phyloP scores from a whole-genome alignment of 2,113 vertebrate species.

The Tenrec ecaudatus region DNA sequence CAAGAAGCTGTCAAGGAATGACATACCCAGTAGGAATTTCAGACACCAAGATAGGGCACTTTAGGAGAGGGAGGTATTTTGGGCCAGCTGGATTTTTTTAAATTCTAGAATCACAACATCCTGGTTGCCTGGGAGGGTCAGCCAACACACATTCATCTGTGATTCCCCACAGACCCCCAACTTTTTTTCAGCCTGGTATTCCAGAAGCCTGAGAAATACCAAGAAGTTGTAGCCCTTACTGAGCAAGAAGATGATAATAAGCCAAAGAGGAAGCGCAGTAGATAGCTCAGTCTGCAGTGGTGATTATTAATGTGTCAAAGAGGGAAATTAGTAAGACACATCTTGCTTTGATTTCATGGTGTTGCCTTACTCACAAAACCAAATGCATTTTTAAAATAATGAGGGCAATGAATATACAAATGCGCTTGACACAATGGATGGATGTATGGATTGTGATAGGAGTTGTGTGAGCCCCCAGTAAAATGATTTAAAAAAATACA shows the following conservation, averaged over 20 bases:
- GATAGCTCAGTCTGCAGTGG: not conserved
- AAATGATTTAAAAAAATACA: not conserved
- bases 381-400: not conserved
- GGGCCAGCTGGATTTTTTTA: slow-evolving; percentile 1
- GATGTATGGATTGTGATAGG: no score
- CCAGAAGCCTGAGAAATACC: not conserved
- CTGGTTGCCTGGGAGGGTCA: not conserved
- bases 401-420: no score
- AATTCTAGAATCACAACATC: not conserved
- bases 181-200: not conserved
- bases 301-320: not conserved
- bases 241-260: not conserved
- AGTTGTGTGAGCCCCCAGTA: no score
- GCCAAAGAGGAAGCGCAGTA: not conserved
- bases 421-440: no score
- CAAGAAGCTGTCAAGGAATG: slow-evolving; percentile 23
- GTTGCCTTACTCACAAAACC: not conserved
- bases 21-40: slow-evolving; percentile 5
- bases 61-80: slow-evolving; percentile 40
- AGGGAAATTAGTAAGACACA: not conserved
- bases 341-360: not conserved
- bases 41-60: not conserved
- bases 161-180: not conserved
- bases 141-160: not conserved
- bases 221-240: slow-evolving; percentile 16